Conservation (phyloP, 2,797 vertebrate genomes). For the Acanthurus leucopareius region DNA sequence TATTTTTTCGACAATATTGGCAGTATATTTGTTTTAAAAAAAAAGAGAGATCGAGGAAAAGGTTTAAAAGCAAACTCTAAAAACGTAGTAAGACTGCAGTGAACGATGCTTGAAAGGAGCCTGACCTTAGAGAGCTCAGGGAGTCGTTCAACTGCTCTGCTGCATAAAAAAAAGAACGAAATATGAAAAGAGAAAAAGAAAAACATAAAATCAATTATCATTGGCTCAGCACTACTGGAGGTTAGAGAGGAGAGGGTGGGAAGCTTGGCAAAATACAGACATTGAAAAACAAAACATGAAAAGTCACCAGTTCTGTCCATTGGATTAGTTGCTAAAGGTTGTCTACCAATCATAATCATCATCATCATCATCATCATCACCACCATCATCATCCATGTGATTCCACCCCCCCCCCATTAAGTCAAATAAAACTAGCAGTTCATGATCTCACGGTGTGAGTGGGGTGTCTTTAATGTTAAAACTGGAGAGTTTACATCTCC, state of each 20-base stretch:
- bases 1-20: constrained; percentile 64
- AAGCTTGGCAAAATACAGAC: constrained; percentile 78
- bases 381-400: constrained; percentile 20
- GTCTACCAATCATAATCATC: constrained; percentile 53
- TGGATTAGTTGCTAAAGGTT: constrained; percentile 66
- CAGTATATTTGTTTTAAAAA: constrained; percentile 66
- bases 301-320: constrained; percentile 75
- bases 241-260: constrained; percentile 54
- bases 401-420: constrained; percentile 20
- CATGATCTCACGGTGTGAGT: constrained; percentile 84
- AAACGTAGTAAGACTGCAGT: constrained; percentile 66
- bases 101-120: constrained; percentile 44
- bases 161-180: constrained; percentile 21
- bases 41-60: constrained; percentile 24
- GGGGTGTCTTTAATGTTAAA: constrained; percentile 43
- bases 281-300: constrained; percentile 63
- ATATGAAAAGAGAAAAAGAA: neutral
- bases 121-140: constrained; percentile 25
- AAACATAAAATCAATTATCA: constrained; percentile 35
- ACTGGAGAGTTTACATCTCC: constrained; percentile 23
- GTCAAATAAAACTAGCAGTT: constrained; percentile 69
- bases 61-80: constrained; percentile 60
- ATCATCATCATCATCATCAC: constrained; percentile 13
- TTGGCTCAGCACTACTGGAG: constrained; percentile 72
- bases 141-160: constrained; percentile 45